phyloP scores from a whole-genome alignment of 2,113 vertebrate species.

The Bambusicola thoracicus region DNA sequence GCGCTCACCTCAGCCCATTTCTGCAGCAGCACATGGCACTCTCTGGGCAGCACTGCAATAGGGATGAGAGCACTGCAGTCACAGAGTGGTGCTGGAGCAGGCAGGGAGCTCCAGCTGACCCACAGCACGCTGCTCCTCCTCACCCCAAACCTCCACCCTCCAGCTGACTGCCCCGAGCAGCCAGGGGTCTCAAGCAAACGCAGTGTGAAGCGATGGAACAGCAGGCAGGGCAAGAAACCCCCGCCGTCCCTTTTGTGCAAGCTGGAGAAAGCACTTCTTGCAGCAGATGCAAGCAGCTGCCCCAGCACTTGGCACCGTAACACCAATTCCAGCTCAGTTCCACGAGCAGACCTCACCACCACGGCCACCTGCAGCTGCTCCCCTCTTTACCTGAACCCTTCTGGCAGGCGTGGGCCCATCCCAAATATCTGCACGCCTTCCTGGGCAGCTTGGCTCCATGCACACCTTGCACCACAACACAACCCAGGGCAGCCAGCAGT shows the following conservation, averaged over 20 bases:
- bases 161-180: not conserved
- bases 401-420: not conserved
- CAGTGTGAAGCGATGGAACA: not conserved
- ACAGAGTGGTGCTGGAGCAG: not conserved
- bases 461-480: not conserved
- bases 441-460: not conserved
- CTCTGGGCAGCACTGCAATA: not conserved
- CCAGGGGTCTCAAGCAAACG: not conserved
- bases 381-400: not conserved
- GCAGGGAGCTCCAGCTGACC: not conserved
- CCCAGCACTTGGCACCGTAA: not conserved
- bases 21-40: not conserved
- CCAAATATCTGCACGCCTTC: not conserved
- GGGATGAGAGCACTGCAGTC: not conserved
- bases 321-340: not conserved
- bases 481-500: not conserved
- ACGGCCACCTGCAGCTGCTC: accelerated
- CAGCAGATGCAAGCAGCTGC: not conserved
- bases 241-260: accelerated
- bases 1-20: accelerated
- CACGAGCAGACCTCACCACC: not conserved
- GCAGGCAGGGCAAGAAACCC: not conserved
- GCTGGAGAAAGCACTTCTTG: not conserved
- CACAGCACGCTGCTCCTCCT: not conserved
- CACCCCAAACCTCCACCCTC: not conserved